phyloP scores from a whole-genome alignment of 2,113 vertebrate genomes.

The Colinus virginianus region DNA sequence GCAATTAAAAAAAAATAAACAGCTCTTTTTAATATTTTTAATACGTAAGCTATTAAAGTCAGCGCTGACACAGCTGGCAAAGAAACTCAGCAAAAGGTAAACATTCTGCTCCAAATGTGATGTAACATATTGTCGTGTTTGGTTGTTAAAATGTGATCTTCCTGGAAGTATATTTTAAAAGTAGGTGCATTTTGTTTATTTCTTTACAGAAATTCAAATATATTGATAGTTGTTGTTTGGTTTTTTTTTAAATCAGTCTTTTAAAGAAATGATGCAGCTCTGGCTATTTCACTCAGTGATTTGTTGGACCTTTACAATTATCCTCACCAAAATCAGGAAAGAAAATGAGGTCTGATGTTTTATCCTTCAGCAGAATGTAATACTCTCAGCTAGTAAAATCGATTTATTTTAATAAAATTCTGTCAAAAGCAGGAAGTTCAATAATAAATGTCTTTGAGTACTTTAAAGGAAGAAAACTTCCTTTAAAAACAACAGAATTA shows the following conservation, averaged over 20 bases:
- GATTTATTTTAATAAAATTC: conserved; percentile 46
- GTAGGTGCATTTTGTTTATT: neutral
- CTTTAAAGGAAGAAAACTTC: conserved; percentile 20
- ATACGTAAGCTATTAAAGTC: conserved; percentile 41
- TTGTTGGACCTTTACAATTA: conserved; percentile 26
- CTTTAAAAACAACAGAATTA: neutral
- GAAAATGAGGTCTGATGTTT: neutral
- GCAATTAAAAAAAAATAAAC: conserved; percentile 68
- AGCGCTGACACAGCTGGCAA: conserved; percentile 67
- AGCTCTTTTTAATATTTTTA: conserved; percentile 54
- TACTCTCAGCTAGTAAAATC: conserved; percentile 37
- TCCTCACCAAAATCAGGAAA: neutral
- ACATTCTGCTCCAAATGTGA: conserved; percentile 58
- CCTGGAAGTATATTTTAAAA: conserved; percentile 31
- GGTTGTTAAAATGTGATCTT: conserved; percentile 39
- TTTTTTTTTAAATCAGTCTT: neutral
- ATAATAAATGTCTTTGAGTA: conserved; percentile 35
- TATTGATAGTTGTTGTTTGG: neutral
- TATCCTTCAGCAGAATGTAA: conserved; percentile 28
- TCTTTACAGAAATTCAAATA: neutral
- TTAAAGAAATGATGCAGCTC: neutral
- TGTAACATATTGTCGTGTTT: conserved; percentile 54
- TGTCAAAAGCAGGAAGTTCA: conserved; percentile 33
- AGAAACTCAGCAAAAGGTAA: conserved; percentile 61
- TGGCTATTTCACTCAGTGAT: conserved; percentile 10